Conservation (phyloP, 2,888 invertebrate genomes). For the Nasonovia ribisnigri region DNA sequence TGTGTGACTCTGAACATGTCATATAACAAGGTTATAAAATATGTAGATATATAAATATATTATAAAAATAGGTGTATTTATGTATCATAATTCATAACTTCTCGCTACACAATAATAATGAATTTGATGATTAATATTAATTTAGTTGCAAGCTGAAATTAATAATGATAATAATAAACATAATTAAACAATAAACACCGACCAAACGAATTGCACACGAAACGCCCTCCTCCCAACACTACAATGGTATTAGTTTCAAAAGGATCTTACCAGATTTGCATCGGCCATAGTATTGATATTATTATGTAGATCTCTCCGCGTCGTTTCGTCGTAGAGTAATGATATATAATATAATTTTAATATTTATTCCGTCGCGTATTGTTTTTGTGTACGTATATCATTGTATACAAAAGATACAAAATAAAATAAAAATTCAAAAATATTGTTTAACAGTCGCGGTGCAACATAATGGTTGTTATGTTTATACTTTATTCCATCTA, state of each 20-base stretch:
- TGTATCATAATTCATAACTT: neutral
- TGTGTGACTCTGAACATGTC: neutral
- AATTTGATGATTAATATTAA: neutral
- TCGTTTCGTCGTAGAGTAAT: neutral
- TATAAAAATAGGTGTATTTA: neutral
- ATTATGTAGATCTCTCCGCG: neutral
- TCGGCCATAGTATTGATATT: neutral
- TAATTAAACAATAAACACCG: neutral
- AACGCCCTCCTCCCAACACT: neutral
- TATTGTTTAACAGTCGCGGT: neutral
- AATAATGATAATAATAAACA: neutral
- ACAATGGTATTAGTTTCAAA: neutral
- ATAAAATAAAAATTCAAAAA: neutral
- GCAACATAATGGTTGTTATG: neutral
- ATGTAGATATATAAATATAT: too few relatives aligned
- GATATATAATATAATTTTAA: neutral
- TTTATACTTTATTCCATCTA: neutral
- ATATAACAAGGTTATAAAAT: too few relatives aligned
- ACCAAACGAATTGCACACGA: neutral
- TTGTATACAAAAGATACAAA: neutral
- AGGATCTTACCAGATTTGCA: neutral
- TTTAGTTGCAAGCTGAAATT: neutral
- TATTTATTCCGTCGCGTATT: neutral
- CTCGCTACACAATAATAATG: neutral
- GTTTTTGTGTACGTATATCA: neutral